Conservation (phyloP, 2,797 vertebrate species). For the Pangasius mekongensis region DNA sequence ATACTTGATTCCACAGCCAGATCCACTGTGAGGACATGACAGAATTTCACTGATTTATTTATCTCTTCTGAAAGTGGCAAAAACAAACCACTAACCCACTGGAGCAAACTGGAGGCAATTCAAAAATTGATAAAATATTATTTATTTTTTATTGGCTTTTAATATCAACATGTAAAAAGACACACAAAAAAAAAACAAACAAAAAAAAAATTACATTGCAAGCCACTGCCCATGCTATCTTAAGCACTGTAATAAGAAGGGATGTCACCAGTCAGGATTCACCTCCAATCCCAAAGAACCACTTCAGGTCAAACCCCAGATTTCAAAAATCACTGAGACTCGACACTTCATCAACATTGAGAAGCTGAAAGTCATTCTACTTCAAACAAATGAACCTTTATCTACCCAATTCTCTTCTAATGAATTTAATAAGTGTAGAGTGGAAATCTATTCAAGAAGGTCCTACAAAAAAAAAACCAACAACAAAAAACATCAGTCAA, state of each 20-base stretch:
- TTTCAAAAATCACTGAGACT: constrained; percentile 61
- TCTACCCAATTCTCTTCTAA: constrained; percentile 30
- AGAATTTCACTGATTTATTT: constrained; percentile 34
- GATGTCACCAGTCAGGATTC: constrained; percentile 68
- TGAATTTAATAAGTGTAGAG: constrained; percentile 22
- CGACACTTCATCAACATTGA: constrained; percentile 48
- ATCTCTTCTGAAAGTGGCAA: constrained; percentile 54
- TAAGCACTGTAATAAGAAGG: constrained; percentile 72
- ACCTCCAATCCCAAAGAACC: constrained; percentile 55
- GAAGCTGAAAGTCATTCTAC: constrained; percentile 37
- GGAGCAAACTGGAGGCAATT: constrained; percentile 80
- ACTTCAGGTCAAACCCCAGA: constrained; percentile 26
- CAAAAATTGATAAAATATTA: constrained; percentile 84
- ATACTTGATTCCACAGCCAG: constrained; percentile 47
- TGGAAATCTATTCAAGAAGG: constrained; percentile 35
- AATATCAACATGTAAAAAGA: constrained; percentile 84
- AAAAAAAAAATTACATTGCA: constrained; percentile 81
- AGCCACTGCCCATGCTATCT: constrained; percentile 80
- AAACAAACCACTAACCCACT: constrained; percentile 70
- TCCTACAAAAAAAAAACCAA: constrained; percentile 11
- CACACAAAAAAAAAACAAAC: constrained; percentile 54
- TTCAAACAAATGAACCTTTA: constrained; percentile 38
- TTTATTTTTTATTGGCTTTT: constrained; percentile 83
- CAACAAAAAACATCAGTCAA: background rate
- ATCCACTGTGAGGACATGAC: constrained; percentile 33